Percentiles rank a stretch among this genome's conserved stretches.
Conservation (phyloP, 2,113 vertebrate species). For the Tyrannus savana region DNA sequence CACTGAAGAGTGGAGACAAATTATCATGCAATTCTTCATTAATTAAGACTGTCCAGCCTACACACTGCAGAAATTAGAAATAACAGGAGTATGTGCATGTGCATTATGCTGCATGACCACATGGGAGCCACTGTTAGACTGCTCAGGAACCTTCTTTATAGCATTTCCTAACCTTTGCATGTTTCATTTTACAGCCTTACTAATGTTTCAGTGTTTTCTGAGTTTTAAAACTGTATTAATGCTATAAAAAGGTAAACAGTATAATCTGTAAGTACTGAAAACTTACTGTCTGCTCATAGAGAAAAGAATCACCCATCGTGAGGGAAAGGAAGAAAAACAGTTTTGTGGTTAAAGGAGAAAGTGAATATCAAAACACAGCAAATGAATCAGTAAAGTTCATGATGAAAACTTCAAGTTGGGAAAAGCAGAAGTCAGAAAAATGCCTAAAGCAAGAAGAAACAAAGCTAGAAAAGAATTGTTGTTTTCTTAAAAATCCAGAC, state of each 20-base stretch:
- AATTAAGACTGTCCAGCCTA: background rate
- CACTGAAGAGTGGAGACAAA: background rate
- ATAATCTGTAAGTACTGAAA: background rate
- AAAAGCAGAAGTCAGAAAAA: background rate
- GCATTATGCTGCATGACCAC: background rate
- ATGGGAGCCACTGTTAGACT: background rate
- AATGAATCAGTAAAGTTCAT: background rate
- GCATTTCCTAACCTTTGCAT: background rate
- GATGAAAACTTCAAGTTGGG: background rate
- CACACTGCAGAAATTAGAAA: background rate
- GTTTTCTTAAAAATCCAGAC: background rate
- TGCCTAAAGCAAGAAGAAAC: background rate
- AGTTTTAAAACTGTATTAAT: background rate
- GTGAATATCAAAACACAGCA: background rate
- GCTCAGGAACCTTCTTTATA: background rate
- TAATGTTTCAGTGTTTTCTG: background rate
- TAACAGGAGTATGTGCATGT: background rate
- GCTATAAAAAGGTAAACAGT: background rate
- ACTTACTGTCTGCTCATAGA: background rate
- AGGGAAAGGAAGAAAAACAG: background rate
- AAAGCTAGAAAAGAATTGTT: background rate
- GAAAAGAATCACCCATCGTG: background rate
- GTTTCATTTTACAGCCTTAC: background rate
- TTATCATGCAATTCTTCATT: background rate
- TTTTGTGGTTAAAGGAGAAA: background rate